phyloP scores from a whole-genome alignment of 2,113 vertebrate species.

The Genyomyrus donnyi region DNA sequence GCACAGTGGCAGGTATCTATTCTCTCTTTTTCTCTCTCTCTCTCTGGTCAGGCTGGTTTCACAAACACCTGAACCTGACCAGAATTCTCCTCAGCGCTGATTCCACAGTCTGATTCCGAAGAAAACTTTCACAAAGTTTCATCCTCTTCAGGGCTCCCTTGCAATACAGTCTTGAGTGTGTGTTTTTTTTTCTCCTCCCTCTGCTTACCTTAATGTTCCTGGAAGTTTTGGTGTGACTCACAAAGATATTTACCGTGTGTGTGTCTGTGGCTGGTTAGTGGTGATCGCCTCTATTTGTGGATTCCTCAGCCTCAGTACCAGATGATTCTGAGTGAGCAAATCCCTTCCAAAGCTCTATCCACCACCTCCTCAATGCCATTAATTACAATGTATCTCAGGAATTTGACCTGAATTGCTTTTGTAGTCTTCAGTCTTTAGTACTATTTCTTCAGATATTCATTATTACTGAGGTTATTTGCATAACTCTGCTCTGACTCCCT shows the following conservation, averaged over 20 bases:
- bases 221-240: background rate
- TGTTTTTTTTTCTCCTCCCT: background rate
- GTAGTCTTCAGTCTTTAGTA: background rate
- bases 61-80: background rate
- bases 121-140: background rate
- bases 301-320: background rate
- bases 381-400: background rate
- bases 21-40: background rate
- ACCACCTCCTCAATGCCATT: background rate
- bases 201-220: background rate
- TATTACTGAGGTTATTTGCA: background rate
- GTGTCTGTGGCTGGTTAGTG: background rate
- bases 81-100: background rate
- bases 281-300: background rate
- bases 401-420: background rate
- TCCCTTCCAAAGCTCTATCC: background rate
- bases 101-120: background rate
- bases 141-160: background rate
- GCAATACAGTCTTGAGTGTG: background rate
- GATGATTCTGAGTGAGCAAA: background rate
- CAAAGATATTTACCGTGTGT: background rate
- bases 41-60: background rate
- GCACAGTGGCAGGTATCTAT: background rate
- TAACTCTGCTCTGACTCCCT: background rate
- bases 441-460: background rate